Evolutionary conservation across 37 sponge, comb jelly and placozoan genomes (phyloP).

Genomic region (Hormiphora californensis): DNA sequence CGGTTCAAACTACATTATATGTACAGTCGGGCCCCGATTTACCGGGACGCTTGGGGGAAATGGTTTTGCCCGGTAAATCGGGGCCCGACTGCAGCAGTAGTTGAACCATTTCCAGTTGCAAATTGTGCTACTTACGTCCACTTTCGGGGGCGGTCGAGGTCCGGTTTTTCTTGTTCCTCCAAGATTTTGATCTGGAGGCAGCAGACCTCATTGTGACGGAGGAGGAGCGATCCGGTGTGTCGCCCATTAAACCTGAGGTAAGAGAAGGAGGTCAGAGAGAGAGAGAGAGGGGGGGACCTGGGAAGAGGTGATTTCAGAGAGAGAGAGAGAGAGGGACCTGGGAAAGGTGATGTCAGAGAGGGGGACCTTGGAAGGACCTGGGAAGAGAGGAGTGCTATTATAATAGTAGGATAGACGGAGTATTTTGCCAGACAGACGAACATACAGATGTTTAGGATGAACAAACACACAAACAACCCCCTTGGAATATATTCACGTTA

Average conservation of each 20-base stretch:
- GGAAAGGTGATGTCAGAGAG: background rate
- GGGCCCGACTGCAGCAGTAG: too few species aligned
- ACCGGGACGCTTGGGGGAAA: too few species aligned
- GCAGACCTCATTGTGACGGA: background rate
- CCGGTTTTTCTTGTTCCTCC: conserved; percentile 47
- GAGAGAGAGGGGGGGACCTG: background rate
- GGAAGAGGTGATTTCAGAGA: background rate
- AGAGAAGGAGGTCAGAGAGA: background rate
- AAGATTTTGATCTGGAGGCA: background rate
- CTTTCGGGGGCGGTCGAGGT: background rate
- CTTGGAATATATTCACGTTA: too few species aligned
- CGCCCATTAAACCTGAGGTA: conserved; percentile 16
- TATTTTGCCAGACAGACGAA: background rate
- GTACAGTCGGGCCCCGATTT: too few species aligned
- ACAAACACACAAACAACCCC: too few species aligned
- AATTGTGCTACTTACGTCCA: conserved; percentile 8
- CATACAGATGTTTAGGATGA: too few species aligned
- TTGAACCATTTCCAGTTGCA: background rate
- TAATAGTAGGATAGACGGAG: too few species aligned
- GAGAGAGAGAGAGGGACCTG: background rate
- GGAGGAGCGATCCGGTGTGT: background rate
- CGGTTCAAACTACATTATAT: too few species aligned
- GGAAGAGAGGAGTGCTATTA: background rate
- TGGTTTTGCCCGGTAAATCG: too few species aligned
- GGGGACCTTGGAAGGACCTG: background rate